Conservation (phyloP, 1,140 invertebrate genomes). For the Pomacea maculata region DNA sequence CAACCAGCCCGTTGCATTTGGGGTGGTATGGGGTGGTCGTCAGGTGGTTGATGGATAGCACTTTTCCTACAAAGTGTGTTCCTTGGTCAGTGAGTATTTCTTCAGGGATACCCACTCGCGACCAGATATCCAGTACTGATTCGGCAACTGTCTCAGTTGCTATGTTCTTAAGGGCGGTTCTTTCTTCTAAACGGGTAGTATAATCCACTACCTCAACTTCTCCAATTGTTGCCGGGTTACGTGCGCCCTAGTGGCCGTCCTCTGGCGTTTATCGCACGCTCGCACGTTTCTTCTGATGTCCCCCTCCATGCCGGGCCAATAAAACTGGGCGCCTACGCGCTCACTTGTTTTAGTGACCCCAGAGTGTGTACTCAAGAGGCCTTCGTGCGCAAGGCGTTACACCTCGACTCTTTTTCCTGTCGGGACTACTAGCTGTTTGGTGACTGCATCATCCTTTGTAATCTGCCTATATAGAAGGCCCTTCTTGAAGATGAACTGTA, state of each 20-base stretch:
- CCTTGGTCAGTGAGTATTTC: slow-evolving; percentile 40
- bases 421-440: no score
- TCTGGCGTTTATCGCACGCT: slow-evolving; percentile 28
- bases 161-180: slow-evolving; percentile 25
- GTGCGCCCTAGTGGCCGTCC: slow-evolving; percentile 16
- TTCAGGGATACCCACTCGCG: slow-evolving; percentile 8
- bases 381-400: no score
- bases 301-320: slow-evolving; percentile 30
- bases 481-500: no score
- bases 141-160: slow-evolving; percentile 24
- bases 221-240: slow-evolving; percentile 8
- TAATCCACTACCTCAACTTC: slow-evolving; percentile 33
- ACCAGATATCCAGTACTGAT: slow-evolving; percentile 1
- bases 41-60: slow-evolving; percentile 28
- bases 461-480: no score
- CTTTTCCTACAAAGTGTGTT: slow-evolving; percentile 32
- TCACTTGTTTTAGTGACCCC: background rate
- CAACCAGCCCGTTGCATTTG: slow-evolving; percentile 30
- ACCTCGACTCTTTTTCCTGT: no score
- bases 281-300: slow-evolving; percentile 22
- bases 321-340: slow-evolving; percentile 9
- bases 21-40: slow-evolving; percentile 32
- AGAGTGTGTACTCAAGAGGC: no score
- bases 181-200: slow-evolving; percentile 23
- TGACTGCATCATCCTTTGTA: no score